These are phyloP conservation scores for Argyrosomus japonicus DNA, from an alignment of 2,113 vertebrate genomes.

Conservation along the genomic window DNA sequence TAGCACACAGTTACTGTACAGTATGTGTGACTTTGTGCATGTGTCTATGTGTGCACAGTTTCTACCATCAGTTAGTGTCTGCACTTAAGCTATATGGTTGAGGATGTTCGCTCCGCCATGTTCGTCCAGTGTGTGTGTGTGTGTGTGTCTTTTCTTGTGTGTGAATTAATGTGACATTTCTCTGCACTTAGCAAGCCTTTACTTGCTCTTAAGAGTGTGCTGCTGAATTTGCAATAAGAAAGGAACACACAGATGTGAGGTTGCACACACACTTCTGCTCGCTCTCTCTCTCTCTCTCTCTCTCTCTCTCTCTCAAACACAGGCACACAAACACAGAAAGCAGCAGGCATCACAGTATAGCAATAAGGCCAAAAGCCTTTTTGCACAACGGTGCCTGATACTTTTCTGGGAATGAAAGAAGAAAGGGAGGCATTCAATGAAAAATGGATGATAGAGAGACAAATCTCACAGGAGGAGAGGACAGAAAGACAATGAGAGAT, in stretches of 20 bases:
- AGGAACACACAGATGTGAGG: background rate
- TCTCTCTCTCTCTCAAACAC: background rate
- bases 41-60: background rate
- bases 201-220: slow-evolving; percentile 38
- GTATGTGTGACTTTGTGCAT: background rate
- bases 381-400: slow-evolving; percentile 30
- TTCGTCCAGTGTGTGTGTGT: background rate
- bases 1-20: slow-evolving; percentile 14
- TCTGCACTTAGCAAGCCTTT: slow-evolving; percentile 37
- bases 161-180: slow-evolving; percentile 43
- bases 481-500: background rate
- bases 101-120: background rate
- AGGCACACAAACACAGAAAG: background rate
- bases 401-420: slow-evolving; percentile 8
- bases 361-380: slow-evolving; percentile 21
- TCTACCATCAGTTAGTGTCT: background rate
- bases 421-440: slow-evolving; percentile 14
- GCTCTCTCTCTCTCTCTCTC: accelerated
- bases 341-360: slow-evolving; percentile 1
- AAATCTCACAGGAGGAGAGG: background rate
- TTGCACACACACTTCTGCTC: background rate
- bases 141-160: slow-evolving; percentile 9
- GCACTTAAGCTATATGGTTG: background rate
- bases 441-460: slow-evolving; percentile 33
- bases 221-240: slow-evolving; percentile 56